Base-by-base conservation (phyloP, 2,797 vertebrate genomes). In the Danionella dracula region DNA sequence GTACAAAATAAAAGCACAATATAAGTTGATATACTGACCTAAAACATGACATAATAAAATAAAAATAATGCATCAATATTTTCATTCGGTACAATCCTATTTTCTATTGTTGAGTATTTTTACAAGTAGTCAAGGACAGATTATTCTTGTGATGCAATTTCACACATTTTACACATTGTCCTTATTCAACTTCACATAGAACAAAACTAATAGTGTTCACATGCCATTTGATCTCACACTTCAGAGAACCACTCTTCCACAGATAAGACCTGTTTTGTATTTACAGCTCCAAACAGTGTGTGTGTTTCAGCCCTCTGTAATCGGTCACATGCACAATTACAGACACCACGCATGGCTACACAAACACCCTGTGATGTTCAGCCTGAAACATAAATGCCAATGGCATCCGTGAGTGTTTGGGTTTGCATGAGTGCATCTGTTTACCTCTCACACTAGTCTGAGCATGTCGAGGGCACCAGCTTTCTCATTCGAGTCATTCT, bases 241-340 rank as follows among this genome's bases (percentile, higher is more conserved):
- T 71, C 15, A 0, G 5, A 23, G n/a, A 68, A 31, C 19, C 9
- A 45, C 35, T 63, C 5, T 1, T 4, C 49, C 32, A 20, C 29
- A 60, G 42, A 17, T 48, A 51, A 15, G 27, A 20, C 17, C 31
- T 37, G 21, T 65, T 45, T 55, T 60, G 37, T 34, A 27, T 27
- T n/a, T n/a, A n/a, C 23, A 27, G 23, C 23, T 27, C 23, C 6
- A n/a, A 11, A 16, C 5, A 58, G 54, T 16, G 4, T 2, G 13
- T 49, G 48, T 32, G 2, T 46, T 66, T 57, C 40, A 15, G 32
- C 45, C 35, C 37, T 54, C 67, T 72, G 13, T 58, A 70, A 70
- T 70, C 49, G 46, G 37, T 31, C 53, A 59, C 56, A 55, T 55
- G 46, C 41, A 17, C 69, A 72, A 72, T 77, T 67, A 66, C 72